These are phyloP conservation scores for Metellina segmentata DNA, from an alignment of 2,888 invertebrate species.

Conservation along the genomic window DNA sequence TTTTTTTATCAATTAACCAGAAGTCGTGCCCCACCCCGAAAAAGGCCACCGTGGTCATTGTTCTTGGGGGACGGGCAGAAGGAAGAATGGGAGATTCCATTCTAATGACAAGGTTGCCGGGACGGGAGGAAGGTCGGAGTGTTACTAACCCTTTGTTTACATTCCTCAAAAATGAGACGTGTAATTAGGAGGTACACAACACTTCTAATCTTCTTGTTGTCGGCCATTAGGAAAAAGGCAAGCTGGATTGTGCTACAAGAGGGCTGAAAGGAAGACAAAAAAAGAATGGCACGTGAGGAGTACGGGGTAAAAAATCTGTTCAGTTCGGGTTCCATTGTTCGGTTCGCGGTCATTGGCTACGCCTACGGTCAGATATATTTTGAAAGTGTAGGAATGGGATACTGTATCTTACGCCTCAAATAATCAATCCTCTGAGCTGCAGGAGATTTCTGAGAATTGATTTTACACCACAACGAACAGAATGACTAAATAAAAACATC, in stretches of 20 bases:
- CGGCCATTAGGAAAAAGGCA: not conserved
- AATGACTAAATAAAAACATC: no score
- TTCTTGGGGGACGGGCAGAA: not conserved
- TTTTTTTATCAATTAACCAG: not conserved
- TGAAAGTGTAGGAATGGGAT: no score
- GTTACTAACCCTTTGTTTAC: conserved; percentile 54
- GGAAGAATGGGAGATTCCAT: not conserved
- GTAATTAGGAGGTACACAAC: conserved; percentile 23
- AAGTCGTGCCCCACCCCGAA: not conserved
- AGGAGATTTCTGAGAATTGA: no score
- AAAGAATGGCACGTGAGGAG: not conserved
- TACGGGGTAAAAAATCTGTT: not conserved
- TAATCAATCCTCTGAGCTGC: no score
- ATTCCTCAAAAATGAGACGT: not conserved
- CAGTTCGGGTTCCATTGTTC: not conserved
- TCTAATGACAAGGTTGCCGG: conserved; percentile 38
- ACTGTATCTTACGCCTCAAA: no score
- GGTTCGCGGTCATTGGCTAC: not conserved
- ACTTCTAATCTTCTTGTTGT: conserved; percentile 35
- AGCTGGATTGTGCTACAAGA: not conserved
- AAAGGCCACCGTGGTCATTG: not conserved
- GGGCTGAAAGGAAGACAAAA: not conserved
- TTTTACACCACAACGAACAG: no score
- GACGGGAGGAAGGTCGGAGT: conserved; percentile 22
- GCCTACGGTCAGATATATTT: not conserved